Evolutionary conservation across 2,113 vertebrate genomes (phyloP).

Genomic region (Charadrius vociferus): DNA sequence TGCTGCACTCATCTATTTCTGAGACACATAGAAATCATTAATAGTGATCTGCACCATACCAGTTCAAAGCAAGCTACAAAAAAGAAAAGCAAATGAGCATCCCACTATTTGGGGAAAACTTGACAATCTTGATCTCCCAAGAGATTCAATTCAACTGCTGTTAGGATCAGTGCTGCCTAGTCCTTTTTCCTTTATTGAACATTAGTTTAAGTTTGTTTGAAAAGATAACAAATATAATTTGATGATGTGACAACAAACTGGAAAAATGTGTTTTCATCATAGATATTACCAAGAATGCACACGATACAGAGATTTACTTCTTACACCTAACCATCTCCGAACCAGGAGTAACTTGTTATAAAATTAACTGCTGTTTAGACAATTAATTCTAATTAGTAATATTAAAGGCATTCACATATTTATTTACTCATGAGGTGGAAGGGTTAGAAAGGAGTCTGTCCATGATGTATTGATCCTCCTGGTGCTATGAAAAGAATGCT

Average conservation of each 20-base stretch:
- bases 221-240: not conserved
- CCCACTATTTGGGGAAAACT: not conserved
- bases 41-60: not conserved
- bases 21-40: not conserved
- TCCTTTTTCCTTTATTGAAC: not conserved
- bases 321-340: not conserved
- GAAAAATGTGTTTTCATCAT: not conserved
- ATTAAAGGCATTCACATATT: constrained; percentile 47
- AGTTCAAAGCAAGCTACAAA: constrained; percentile 15
- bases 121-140: not conserved
- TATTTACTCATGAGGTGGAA: constrained; percentile 49
- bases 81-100: constrained; percentile 16
- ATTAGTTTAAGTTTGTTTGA: not conserved
- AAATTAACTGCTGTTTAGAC: constrained; percentile 41
- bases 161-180: not conserved
- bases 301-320: not conserved
- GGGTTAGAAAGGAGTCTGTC: constrained; percentile 16
- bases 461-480: not conserved
- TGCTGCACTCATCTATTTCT: not conserved
- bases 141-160: not conserved
- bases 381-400: constrained; percentile 54
- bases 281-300: not conserved
- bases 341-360: not conserved
- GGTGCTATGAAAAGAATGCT: constrained; percentile 10
- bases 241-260: not conserved